phyloP scores from a whole-genome alignment of 1,140 invertebrate species.

The Drosophila lowei region DNA sequence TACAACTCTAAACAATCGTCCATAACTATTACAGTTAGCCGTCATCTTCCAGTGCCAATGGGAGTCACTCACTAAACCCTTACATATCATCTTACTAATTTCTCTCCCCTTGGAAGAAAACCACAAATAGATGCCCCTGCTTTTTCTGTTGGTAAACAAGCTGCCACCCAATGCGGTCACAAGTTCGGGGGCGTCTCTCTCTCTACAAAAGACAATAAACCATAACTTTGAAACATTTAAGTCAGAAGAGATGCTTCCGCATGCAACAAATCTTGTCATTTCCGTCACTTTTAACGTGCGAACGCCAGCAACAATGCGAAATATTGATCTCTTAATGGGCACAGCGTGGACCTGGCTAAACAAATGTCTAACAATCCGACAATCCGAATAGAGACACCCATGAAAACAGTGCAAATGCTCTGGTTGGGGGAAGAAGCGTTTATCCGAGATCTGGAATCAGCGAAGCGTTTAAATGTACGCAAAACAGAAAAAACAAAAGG shows the following conservation, averaged over 20 bases:
- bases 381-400: slow-evolving; percentile 43
- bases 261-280: slow-evolving; percentile 71
- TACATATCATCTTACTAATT: slow-evolving; percentile 21
- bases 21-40: too few species aligned
- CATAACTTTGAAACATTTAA: slow-evolving; percentile 63
- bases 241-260: slow-evolving; percentile 59
- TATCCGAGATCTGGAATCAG: slow-evolving; percentile 71
- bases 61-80: neutral
- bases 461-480: slow-evolving; percentile 75
- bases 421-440: slow-evolving; percentile 37
- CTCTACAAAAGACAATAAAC: slow-evolving; percentile 45
- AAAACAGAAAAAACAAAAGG: slow-evolving; percentile 33
- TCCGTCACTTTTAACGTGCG: slow-evolving; percentile 77
- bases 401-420: slow-evolving; percentile 40
- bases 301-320: slow-evolving; percentile 55
- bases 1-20: too few species aligned
- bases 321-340: slow-evolving; percentile 77
- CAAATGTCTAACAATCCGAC: slow-evolving; percentile 44
- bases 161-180: slow-evolving; percentile 24
- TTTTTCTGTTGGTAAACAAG: neutral
- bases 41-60: slow-evolving; percentile 14
- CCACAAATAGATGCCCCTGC: slow-evolving; percentile 11
- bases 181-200: slow-evolving; percentile 9
- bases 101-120: slow-evolving; percentile 2
- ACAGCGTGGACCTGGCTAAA: slow-evolving; percentile 52